These are phyloP conservation scores for Leptopilina drosophilae DNA, from an alignment of 2,888 invertebrate genomes.

Conservation along the genomic window DNA sequence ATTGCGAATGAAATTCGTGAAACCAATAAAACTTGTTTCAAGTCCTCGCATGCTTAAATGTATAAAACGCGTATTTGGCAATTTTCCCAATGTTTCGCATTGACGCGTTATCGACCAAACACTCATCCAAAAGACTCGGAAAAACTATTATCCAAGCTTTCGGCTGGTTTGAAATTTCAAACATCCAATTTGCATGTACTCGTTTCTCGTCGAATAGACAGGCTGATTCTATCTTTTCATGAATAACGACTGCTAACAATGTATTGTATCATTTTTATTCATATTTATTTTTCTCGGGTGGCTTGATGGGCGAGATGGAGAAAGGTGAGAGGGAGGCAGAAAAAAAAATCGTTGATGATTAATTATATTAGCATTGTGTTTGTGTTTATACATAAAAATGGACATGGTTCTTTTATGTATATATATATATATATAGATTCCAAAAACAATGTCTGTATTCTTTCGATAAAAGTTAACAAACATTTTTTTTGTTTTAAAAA, in stretches of 20 bases:
- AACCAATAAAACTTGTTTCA: conserved; percentile 4
- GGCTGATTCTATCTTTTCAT: conserved; percentile 42
- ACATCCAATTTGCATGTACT: conserved; percentile 54
- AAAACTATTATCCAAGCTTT: conserved; percentile 35
- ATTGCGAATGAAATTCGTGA: conserved; percentile 23
- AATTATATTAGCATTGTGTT: not conserved
- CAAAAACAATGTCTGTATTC: too few relatives aligned
- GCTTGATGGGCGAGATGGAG: too few relatives aligned
- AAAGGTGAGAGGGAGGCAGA: too few relatives aligned
- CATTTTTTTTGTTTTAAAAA: too few relatives aligned
- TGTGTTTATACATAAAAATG: not conserved
- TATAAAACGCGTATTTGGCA: conserved; percentile 16
- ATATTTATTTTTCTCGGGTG: conserved; percentile 17
- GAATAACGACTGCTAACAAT: conserved; percentile 30
- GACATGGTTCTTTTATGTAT: not conserved
- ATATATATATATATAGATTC: too few relatives aligned
- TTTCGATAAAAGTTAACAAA: too few relatives aligned
- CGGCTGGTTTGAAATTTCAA: conserved; percentile 48
- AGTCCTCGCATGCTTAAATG: conserved; percentile 19
- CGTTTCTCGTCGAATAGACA: conserved; percentile 35
- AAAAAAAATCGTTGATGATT: not conserved
- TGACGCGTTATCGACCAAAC: conserved; percentile 34
- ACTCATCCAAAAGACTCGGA: conserved; percentile 34
- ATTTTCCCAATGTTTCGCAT: conserved; percentile 36
- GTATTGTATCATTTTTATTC: conserved; percentile 17